These are phyloP conservation scores for Parus major DNA, from an alignment of 2,113 vertebrate genomes.

Conservation along the genomic window DNA sequence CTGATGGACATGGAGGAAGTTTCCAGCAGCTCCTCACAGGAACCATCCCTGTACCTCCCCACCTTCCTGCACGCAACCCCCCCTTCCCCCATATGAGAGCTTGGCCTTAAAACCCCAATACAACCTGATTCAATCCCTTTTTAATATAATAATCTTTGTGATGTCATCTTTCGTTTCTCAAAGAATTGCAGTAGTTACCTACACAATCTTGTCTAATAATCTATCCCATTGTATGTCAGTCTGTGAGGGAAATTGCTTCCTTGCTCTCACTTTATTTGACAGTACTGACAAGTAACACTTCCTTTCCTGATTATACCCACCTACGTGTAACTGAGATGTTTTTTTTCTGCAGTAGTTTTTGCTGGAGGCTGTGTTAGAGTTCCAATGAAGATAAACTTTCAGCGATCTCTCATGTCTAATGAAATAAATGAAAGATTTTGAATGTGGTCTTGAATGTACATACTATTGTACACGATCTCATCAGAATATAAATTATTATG, in stretches of 20 bases:
- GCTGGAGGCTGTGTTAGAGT: not conserved
- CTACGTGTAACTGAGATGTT: not conserved
- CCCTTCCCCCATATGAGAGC: accelerated
- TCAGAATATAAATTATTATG: not conserved
- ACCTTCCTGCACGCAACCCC: accelerated
- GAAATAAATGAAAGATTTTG: not conserved
- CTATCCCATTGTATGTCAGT: not conserved
- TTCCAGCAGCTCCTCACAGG: not conserved
- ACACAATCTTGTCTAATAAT: slow-evolving; percentile 32
- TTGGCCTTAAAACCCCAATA: not conserved
- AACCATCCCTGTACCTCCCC: not conserved
- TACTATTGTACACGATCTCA: not conserved
- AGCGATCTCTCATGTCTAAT: not conserved
- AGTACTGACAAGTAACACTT: slow-evolving; percentile 30
- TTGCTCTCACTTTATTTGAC: slow-evolving; percentile 34
- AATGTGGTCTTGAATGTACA: not conserved
- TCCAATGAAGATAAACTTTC: not conserved
- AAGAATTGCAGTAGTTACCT: not conserved
- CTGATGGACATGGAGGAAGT: accelerated
- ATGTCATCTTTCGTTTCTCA: slow-evolving; percentile 9
- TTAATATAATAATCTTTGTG: not conserved
- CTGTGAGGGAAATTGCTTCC: slow-evolving; percentile 19
- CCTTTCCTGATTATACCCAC: slow-evolving; percentile 49
- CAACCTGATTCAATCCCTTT: not conserved
- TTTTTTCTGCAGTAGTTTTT: not conserved